Base-by-base conservation (phyloP, 92 coral and sea anemone species). In the Zoanthus sansibaricus region DNA sequence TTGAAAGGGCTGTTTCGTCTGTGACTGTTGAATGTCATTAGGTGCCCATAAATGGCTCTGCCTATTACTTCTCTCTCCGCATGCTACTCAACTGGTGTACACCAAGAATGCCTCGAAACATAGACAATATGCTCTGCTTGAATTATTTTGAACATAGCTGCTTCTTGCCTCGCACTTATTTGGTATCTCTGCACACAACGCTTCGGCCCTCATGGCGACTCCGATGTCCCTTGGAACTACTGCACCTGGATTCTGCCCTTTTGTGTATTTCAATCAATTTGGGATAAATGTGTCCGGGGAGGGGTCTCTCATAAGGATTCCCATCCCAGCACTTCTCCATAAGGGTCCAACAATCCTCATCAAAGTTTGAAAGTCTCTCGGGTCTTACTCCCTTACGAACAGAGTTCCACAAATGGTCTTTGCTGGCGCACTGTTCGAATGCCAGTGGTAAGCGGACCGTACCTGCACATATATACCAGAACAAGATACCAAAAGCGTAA, bases 261-360 rank as follows among this genome's bases (percentile, higher is more conserved):
- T 77, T 88, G 54, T 91, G 91, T 48, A 97, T 92, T 37, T 89
- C 86, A 32, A 86, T 56, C 71, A 97, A 86, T 87, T 78, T 91
- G 62, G 98, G 95, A 55, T 95, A 94, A 58, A 97, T 89, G 79
- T 72, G 59, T 20, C 99, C 99, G n/a, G 96, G 94, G 13, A 97
- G 91, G 6, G 99, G 99, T 62, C 99, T 94, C 55, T 92, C 95
- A 48, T 76, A 74, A 6, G 98, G 93, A 66, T 93, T 97, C 3
- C 99, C 99, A 86, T 92, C 71, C 99, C 99, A 97, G 74, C 99
- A 97, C n/a, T 90, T 83, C 82, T 93, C 98, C 99, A 97, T 97
- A 66, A 97, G 77, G 9, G 71, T 84, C 99, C 99, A 97, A 80
- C 99, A 93, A 1, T 97, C 98, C n/a, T 97, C 98, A 37, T 91